Percentiles rank a stretch among this genome's conserved stretches.
phyloP scores from a whole-genome alignment of 1,140 invertebrate genomes.

The Penaeus vannamei region DNA sequence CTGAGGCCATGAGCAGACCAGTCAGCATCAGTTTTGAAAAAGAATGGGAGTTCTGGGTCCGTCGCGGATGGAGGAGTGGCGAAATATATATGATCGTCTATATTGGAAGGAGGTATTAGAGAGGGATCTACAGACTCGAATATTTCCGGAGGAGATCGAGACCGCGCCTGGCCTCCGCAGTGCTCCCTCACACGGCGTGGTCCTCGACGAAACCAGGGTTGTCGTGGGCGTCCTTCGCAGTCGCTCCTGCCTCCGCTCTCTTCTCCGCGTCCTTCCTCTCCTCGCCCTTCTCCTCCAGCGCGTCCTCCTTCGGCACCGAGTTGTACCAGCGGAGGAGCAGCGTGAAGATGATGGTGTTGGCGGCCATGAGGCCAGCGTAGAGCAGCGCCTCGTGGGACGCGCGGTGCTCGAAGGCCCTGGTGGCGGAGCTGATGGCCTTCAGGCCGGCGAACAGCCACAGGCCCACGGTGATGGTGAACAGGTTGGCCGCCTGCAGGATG shows the following conservation, averaged over 20 bases:
- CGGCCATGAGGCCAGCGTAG: conserved; percentile 87
- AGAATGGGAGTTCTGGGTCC: too few relatives aligned
- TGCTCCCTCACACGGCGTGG: neutral
- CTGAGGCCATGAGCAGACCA: too few relatives aligned
- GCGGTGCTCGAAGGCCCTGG: conserved; percentile 77
- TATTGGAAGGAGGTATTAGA: too few relatives aligned
- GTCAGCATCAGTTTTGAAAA: too few relatives aligned
- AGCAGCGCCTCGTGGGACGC: conserved; percentile 89
- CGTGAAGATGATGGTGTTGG: conserved; percentile 86
- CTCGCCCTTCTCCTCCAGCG: neutral
- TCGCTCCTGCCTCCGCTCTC: neutral
- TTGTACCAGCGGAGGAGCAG: conserved; percentile 78
- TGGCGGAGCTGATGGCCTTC: conserved; percentile 86
- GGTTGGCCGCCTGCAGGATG: conserved; percentile 88
- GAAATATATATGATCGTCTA: too few relatives aligned
- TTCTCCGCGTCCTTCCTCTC: neutral
- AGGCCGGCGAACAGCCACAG: conserved; percentile 78
- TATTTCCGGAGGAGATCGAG: too few relatives aligned
- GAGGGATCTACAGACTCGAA: too few relatives aligned
- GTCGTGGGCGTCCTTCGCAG: neutral
- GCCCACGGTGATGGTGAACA: conserved; percentile 90
- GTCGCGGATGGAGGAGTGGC: too few relatives aligned
- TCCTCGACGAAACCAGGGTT: conserved; percentile 43
- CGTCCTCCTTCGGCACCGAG: conserved; percentile 68
- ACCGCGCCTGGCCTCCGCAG: too few relatives aligned